These are phyloP conservation scores for Cavia aperea DNA, from an alignment of 2,113 vertebrate genomes.

Conservation along the genomic window DNA sequence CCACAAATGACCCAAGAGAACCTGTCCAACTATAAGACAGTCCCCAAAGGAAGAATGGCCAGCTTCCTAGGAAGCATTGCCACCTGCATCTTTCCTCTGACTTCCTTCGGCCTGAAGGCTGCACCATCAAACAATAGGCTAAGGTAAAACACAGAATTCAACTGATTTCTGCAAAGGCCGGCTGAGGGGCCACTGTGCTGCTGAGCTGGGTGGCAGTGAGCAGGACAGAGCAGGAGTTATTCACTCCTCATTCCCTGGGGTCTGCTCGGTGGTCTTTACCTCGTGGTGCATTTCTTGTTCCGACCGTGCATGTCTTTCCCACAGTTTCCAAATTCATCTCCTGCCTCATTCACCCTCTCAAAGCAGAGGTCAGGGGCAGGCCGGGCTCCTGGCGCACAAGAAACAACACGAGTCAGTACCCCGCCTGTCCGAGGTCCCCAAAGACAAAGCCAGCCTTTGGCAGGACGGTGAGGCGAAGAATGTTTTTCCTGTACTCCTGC, in stretches of 20 bases:
- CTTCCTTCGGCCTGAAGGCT: not conserved
- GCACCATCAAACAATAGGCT: not conserved
- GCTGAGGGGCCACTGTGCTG: not conserved
- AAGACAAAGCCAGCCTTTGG: not conserved
- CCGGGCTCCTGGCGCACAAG: constrained; percentile 79
- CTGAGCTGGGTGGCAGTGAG: not conserved
- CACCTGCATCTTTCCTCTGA: not conserved
- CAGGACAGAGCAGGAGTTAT: not conserved
- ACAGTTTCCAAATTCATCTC: constrained; percentile 93
- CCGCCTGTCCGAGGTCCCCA: not conserved
- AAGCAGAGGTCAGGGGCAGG: constrained; percentile 91
- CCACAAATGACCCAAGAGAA: not conserved
- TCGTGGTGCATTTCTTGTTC: constrained; percentile 86
- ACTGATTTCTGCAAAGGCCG: not conserved
- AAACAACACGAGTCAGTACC: constrained; percentile 23
- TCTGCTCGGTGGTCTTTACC: constrained; percentile 71
- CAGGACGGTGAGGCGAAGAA: not conserved
- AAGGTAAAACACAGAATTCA: not conserved
- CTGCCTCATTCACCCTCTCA: constrained; percentile 88
- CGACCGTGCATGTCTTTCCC: constrained; percentile 88
- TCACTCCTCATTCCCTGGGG: not conserved
- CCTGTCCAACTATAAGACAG: not conserved
- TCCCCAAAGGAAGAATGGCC: not conserved
- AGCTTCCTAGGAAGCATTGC: constrained; percentile 10
- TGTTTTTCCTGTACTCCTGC: not conserved